Evolutionary conservation across 1,140 invertebrate genomes (phyloP), one percentile per base, ranked within the genome.

Genomic region (Whitmania pigra): DNA sequence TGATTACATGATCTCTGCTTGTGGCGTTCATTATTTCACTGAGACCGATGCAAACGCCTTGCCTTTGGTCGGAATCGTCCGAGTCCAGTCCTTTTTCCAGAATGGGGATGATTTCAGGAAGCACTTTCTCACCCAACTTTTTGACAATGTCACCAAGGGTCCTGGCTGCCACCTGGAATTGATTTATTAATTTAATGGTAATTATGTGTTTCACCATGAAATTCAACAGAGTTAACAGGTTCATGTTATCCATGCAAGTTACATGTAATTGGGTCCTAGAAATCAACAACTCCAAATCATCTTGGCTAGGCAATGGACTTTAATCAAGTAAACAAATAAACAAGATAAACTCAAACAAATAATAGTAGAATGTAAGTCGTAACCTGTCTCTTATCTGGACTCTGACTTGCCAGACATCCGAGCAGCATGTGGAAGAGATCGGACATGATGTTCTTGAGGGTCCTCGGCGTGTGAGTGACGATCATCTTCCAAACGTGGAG

Each of bases 21-120:
- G 94, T 97, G 55, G 94, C 95, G 4, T 89, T 88, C 88, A 99
- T 96, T 76, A 99, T 99, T 86, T 99, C 97, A 0, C 92, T 93
- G 1, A 99, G 85, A 7, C 95, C 95, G 80, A 98, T 97, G 81
- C 95, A 97, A 17, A 99, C 96, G 77, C 95, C 96, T 83, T 98
- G 93, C 40, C 95, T 85, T 81, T 97, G 93, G 83, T 97, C 94
- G 13, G 92, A 81, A 67, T 90, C 87, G 67, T 93, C 88, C 0
- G 93, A 96, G 76, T 94, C 88, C 57, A 99, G 83, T 0, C 94
- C 94, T 73, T 88, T 86, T 82, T 99, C 94, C 60, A 99, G 83
- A 78, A 99, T 97, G 0, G 95, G 96, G 79, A 99, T 94, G 66
- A 99, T 97, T 84, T 97, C 94, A 0, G 94, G 94, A 72, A 99